Conservation (phyloP, 2,797 vertebrate species). For the Falco cherrug region DNA sequence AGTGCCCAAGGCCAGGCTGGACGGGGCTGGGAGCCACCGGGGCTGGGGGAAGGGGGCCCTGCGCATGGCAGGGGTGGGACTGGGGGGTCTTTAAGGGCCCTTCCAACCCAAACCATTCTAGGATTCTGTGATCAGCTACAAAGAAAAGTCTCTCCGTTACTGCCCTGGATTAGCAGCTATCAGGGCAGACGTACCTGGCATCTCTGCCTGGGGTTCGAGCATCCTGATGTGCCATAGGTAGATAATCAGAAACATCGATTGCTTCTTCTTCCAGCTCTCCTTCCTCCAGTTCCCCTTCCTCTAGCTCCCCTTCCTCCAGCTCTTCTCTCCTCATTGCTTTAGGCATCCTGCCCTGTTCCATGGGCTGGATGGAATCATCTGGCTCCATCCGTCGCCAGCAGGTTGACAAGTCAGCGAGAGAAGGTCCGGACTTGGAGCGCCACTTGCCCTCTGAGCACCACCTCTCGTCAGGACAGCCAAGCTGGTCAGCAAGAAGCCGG, state of each 20-base stretch:
- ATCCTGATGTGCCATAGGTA: slow-evolving; percentile 61
- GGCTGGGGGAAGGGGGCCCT: too few species aligned
- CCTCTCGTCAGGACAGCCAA: slow-evolving; percentile 74
- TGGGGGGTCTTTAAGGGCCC: too few species aligned
- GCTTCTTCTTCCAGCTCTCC: slow-evolving; percentile 70
- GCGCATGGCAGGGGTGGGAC: too few species aligned
- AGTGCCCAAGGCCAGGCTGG: too few species aligned
- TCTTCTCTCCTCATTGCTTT: slow-evolving; percentile 68
- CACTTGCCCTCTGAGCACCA: slow-evolving; percentile 75
- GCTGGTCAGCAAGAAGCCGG: slow-evolving; percentile 68
- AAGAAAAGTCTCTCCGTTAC: background rate
- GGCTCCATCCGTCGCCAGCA: slow-evolving; percentile 79
- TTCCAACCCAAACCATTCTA: too few species aligned
- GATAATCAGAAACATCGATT: slow-evolving; percentile 50
- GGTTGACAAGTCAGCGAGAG: slow-evolving; percentile 62
- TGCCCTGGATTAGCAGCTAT: background rate
- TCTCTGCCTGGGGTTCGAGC: slow-evolving; percentile 62
- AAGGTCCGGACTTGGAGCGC: slow-evolving; percentile 75
- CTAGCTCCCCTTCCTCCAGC: slow-evolving; percentile 67
- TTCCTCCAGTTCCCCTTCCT: slow-evolving; percentile 78
- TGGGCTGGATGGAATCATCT: slow-evolving; percentile 73
- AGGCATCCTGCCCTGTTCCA: slow-evolving; percentile 71
- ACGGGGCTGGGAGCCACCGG: too few species aligned
- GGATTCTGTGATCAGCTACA: background rate
- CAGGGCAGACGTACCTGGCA: slow-evolving; percentile 49